Conservation (phyloP, 2,888 invertebrate genomes). For the Megamerina dolium region DNA sequence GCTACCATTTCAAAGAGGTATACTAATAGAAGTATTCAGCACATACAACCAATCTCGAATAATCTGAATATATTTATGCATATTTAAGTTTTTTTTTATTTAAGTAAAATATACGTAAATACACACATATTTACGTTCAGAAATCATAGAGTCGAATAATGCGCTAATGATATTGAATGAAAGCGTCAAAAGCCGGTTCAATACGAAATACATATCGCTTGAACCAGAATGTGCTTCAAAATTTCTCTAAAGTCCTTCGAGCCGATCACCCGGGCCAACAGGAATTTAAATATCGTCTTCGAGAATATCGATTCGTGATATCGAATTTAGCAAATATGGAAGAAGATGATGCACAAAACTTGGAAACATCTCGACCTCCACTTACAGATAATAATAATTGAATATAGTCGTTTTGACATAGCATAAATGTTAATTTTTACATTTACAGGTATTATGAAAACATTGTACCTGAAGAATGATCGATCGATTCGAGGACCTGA, state of each 20-base stretch:
- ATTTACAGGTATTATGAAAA: too few relatives aligned
- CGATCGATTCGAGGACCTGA: constrained; percentile 5
- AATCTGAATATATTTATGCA: too few relatives aligned
- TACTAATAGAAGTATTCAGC: background rate
- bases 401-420: too few relatives aligned
- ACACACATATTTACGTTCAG: constrained; percentile 1
- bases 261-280: constrained; percentile 7
- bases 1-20: constrained; percentile 18
- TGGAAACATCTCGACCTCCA: too few relatives aligned
- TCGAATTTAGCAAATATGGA: too few relatives aligned
- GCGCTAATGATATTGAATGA: constrained; percentile 5
- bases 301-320: too few relatives aligned
- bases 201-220: constrained; percentile 9
- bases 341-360: too few relatives aligned
- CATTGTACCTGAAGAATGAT: too few relatives aligned
- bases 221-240: constrained; percentile 13
- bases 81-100: too few relatives aligned
- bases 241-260: constrained; percentile 11
- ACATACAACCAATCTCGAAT: background rate
- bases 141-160: constrained; percentile 8
- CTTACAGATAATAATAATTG: too few relatives aligned
- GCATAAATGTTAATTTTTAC: too few relatives aligned
- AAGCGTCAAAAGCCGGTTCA: constrained; percentile 3
- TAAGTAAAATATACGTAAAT: background rate
- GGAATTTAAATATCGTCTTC: constrained; percentile 11